Evolutionary conservation across 2,888 invertebrate species (phyloP).

Genomic region (Lucinisca nassula): DNA sequence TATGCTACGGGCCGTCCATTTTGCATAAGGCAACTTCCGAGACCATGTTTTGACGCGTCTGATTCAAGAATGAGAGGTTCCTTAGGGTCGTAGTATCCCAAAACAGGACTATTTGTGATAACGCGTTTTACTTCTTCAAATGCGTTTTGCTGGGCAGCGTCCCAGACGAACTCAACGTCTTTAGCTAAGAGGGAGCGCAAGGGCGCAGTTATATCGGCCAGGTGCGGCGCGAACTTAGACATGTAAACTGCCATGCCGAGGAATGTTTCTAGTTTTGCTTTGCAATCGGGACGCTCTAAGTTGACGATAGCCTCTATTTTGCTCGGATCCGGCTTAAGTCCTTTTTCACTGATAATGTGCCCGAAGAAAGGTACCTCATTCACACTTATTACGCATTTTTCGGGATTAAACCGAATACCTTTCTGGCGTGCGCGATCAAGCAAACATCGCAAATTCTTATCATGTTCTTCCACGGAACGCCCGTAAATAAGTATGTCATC

Average conservation of each 20-base stretch:
- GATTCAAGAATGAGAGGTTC: slow-evolving; percentile 14
- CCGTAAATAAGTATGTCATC: too few relatives aligned
- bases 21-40: slow-evolving; percentile 52
- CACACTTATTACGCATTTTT: slow-evolving; percentile 46
- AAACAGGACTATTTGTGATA: not conserved
- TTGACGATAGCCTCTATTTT: slow-evolving; percentile 67
- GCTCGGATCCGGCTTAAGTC: slow-evolving; percentile 40
- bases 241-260: slow-evolving; percentile 31
- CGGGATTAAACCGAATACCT: too few relatives aligned
- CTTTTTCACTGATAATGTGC: slow-evolving; percentile 46
- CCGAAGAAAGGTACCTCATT: slow-evolving; percentile 58
- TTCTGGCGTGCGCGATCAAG: too few relatives aligned
- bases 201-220: slow-evolving; percentile 23
- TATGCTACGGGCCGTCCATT: slow-evolving; percentile 32
- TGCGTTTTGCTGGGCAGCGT: slow-evolving; percentile 14
- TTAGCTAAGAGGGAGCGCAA: slow-evolving; percentile 19
- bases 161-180: too few relatives aligned
- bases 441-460: too few relatives aligned
- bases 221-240: slow-evolving; percentile 19
- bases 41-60: slow-evolving; percentile 35
- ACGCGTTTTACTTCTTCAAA: slow-evolving; percentile 23
- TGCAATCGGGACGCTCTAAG: slow-evolving; percentile 12
- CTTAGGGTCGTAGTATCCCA: slow-evolving; percentile 17
- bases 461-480: too few relatives aligned
- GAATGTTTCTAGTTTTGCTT: slow-evolving; percentile 24